These are phyloP conservation scores for Charaxes varanes DNA, from an alignment of 1,140 invertebrate species.

Conservation along the genomic window DNA sequence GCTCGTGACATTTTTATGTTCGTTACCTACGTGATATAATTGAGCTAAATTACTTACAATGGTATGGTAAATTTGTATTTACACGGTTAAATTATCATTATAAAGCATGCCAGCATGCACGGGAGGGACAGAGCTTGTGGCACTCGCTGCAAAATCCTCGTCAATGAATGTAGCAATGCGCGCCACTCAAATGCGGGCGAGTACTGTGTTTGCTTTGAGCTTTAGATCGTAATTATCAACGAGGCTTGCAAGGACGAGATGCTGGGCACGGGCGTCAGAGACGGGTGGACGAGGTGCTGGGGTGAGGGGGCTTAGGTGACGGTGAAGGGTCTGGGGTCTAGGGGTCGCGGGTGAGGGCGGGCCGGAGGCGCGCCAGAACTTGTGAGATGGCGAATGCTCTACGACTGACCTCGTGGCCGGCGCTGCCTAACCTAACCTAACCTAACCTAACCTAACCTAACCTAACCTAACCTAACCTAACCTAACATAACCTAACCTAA, in stretches of 20 bases:
- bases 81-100: neutral
- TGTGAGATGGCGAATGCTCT: conserved; percentile 69
- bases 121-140: neutral
- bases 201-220: neutral
- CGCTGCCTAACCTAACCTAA: too few species aligned
- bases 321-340: too few species aligned
- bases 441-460: too few species aligned
- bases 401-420: conserved; percentile 62
- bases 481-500: too few species aligned
- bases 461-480: too few species aligned
- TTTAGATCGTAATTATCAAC: neutral
- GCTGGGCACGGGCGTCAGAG: neutral
- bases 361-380: conserved; percentile 55
- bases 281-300: conserved; percentile 6
- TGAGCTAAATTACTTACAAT: neutral
- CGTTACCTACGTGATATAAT: too few species aligned
- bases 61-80: neutral
- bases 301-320: conserved; percentile 14
- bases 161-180: neutral
- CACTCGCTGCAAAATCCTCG: conserved; percentile 6
- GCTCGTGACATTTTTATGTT: too few species aligned
- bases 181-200: neutral
- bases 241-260: conserved; percentile 6
- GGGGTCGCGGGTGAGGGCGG: conserved; percentile 26
- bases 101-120: conserved; percentile 3